A percentile compares a stretch with the other conserved stretches of the same genome.
phyloP scores from a whole-genome alignment of 2,888 invertebrate genomes.

The Erannis defoliaria region DNA sequence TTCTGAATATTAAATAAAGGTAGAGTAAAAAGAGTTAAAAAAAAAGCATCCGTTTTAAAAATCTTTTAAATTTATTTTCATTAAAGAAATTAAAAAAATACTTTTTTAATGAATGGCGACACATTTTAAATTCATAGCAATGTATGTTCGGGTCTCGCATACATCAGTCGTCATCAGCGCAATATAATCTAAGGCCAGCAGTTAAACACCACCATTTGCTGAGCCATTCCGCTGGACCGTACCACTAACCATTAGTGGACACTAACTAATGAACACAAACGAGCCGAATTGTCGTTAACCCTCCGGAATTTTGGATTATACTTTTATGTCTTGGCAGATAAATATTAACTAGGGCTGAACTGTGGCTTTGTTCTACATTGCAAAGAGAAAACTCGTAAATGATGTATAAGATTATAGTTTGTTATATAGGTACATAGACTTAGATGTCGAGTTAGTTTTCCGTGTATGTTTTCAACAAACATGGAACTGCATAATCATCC shows the following conservation, averaged over 20 bases:
- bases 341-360: slow-evolving; percentile 36
- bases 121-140: background rate
- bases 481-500: too few species aligned
- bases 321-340: slow-evolving; percentile 46
- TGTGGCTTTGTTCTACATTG: slow-evolving; percentile 21
- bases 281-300: slow-evolving; percentile 54
- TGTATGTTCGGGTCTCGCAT: slow-evolving; percentile 9
- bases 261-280: slow-evolving; percentile 80
- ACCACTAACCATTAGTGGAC: slow-evolving; percentile 75
- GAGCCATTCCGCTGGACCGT: slow-evolving; percentile 66
- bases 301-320: slow-evolving; percentile 47
- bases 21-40: too few species aligned
- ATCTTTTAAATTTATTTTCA: too few species aligned
- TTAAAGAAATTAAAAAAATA: too few species aligned
- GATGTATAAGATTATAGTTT: background rate
- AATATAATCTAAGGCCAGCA: slow-evolving; percentile 52
- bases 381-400: background rate
- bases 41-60: too few species aligned
- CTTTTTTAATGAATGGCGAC: too few species aligned
- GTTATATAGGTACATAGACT: background rate
- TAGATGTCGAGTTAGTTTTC: too few species aligned
- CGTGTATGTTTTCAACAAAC: background rate
- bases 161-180: slow-evolving; percentile 30
- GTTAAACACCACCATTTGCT: slow-evolving; percentile 70
- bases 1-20: too few species aligned